A percentile compares a stretch with the other conserved stretches of the same genome.
These are phyloP conservation scores for Hydra vulgaris DNA, from an alignment of 30 jellyfish, hydroid and myxozoan genomes.

Conservation along the genomic window DNA sequence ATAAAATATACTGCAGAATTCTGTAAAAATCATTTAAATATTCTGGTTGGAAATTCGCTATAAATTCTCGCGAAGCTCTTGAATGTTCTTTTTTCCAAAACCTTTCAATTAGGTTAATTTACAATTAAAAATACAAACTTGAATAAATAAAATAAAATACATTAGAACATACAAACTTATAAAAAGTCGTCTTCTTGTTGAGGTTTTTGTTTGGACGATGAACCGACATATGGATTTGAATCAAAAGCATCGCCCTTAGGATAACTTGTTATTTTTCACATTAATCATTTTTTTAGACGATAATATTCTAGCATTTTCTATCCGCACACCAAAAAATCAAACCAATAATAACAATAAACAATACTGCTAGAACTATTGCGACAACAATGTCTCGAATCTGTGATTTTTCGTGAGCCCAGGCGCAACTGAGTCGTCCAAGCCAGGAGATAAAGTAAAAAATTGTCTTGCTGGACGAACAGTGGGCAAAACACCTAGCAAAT, in stretches of 20 bases:
- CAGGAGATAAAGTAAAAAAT: conserved; percentile 25
- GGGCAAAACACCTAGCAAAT: conserved; percentile 26
- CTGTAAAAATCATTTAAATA: too few species aligned
- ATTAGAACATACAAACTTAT: background rate
- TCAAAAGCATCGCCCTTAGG: background rate
- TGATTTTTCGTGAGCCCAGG: background rate
- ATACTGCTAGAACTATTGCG: conserved; percentile 7
- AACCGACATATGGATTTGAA: background rate
- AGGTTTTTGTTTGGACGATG: background rate
- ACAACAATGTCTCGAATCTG: conserved; percentile 1
- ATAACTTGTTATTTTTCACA: background rate
- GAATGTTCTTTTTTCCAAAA: too few species aligned
- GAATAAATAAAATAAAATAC: too few species aligned
- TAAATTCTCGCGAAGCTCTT: too few species aligned
- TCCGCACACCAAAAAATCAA: background rate
- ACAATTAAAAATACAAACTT: too few species aligned
- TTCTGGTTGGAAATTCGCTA: too few species aligned
- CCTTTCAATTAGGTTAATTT: too few species aligned
- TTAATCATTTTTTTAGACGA: conserved; percentile 6
- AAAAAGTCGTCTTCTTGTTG: background rate
- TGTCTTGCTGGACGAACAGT: conserved; percentile 31
- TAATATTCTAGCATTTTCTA: background rate
- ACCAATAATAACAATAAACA: background rate
- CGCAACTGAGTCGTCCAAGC: conserved; percentile 15
- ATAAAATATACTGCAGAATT: too few species aligned